Percentiles rank a stretch among this genome's conserved stretches.
Conservation (phyloP, 1,140 invertebrate species). For the Anagrus nilaparvatae region DNA sequence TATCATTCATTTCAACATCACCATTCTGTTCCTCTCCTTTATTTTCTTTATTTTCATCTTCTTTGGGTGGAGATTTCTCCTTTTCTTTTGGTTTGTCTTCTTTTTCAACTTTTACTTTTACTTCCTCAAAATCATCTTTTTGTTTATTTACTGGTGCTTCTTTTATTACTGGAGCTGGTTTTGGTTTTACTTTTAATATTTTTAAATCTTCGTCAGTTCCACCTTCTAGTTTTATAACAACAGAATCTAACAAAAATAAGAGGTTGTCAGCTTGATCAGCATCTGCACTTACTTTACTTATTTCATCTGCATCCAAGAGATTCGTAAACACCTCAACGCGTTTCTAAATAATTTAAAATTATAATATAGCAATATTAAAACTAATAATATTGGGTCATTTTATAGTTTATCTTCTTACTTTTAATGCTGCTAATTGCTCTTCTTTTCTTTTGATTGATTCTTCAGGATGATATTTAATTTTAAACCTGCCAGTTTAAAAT, state of each 20-base stretch:
- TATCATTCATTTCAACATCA: constrained; percentile 31
- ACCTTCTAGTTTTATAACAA: constrained; percentile 94
- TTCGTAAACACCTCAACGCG: constrained; percentile 87
- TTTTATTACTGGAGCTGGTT: constrained; percentile 22
- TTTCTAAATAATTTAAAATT: constrained; percentile 57
- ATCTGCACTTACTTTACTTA: constrained; percentile 77
- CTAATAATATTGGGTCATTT: background rate
- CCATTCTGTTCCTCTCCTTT: constrained; percentile 22
- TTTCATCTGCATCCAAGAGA: constrained; percentile 59
- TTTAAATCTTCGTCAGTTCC: constrained; percentile 91
- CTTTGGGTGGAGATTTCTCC: constrained; percentile 7
- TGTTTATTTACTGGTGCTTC: constrained; percentile 30
- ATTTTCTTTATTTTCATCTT: constrained; percentile 24
- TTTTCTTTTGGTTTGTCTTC: constrained; percentile 29
- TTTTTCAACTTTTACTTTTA: constrained; percentile 25
- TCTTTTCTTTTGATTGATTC: constrained; percentile 85
- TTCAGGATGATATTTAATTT: constrained; percentile 97
- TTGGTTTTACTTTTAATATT: constrained; percentile 59
- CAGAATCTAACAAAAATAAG: constrained; percentile 84
- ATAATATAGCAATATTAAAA: background rate
- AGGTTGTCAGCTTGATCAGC: constrained; percentile 78
- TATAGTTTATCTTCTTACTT: constrained; percentile 47
- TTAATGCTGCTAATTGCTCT: constrained; percentile 72
- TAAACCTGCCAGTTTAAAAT: constrained; percentile 69
- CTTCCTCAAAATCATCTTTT: constrained; percentile 37